These are phyloP conservation scores for Sphyrna mokarran DNA, from an alignment of 2,113 vertebrate species.

Conservation along the genomic window DNA sequence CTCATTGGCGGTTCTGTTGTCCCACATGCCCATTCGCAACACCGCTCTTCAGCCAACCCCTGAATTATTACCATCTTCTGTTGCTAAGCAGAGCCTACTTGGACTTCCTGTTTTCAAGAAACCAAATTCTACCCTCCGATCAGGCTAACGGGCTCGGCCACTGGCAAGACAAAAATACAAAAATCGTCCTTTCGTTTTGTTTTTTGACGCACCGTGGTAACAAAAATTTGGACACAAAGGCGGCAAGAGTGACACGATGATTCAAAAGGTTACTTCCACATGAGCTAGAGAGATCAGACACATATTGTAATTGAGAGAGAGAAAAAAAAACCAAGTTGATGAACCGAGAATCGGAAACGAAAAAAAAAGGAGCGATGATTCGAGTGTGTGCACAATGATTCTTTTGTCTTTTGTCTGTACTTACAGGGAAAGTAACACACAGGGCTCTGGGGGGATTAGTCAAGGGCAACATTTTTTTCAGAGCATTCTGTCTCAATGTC, in stretches of 20 bases:
- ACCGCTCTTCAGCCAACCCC: conserved; percentile 38
- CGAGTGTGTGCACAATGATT: neutral
- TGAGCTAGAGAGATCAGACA: conserved; percentile 20
- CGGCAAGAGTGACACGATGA: neutral
- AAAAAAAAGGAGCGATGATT: neutral
- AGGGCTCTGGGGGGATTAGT: conserved; percentile 28
- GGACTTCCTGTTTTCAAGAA: conserved; percentile 42
- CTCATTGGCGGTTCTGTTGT: conserved; percentile 29
- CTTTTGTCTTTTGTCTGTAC: conserved; percentile 19
- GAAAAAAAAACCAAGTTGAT: neutral
- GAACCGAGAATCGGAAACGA: neutral
- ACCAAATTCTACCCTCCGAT: conserved; percentile 41
- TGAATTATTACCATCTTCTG: conserved; percentile 43
- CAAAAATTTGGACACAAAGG: neutral
- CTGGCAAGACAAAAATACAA: neutral
- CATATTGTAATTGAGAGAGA: neutral
- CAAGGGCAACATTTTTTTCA: conserved; percentile 35
- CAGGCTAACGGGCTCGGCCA: conserved; percentile 36
- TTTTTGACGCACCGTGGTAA: neutral
- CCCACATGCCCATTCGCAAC: conserved; percentile 50
- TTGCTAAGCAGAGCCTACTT: conserved; percentile 42
- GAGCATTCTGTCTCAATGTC: conserved; percentile 35
- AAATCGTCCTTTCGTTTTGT: neutral
- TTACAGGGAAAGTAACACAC: conserved; percentile 38
- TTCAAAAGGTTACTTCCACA: neutral